Conservation (phyloP, 2,888 invertebrate species). For the Xestia ashworthii region DNA sequence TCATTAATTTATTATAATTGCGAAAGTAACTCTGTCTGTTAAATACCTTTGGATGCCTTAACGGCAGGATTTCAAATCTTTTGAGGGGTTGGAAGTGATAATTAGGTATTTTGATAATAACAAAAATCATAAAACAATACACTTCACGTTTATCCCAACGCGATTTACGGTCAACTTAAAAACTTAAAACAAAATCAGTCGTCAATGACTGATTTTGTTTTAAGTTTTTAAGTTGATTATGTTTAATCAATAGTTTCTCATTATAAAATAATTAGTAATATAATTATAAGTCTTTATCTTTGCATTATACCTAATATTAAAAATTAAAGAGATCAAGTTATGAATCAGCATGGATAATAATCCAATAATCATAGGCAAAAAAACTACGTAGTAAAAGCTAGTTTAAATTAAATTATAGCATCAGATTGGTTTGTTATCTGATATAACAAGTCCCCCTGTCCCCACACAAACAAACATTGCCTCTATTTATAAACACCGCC, state of each 20-base stretch:
- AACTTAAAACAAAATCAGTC: no score
- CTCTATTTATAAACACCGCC: constrained; percentile 27
- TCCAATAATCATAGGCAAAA: background rate
- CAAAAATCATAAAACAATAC: background rate
- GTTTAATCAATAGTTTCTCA: no score
- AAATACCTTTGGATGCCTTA: background rate
- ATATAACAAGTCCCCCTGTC: background rate
- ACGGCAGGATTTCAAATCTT: background rate
- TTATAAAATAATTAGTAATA: no score
- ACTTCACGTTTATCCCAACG: no score
- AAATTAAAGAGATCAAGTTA: background rate
- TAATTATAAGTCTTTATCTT: no score
- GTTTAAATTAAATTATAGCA: background rate
- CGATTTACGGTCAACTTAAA: no score
- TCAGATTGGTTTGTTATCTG: background rate
- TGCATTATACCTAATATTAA: no score
- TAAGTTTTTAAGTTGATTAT: no score
- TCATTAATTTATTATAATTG: background rate
- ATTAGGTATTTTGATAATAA: background rate
- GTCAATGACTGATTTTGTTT: no score
- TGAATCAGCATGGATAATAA: background rate
- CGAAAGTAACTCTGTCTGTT: background rate
- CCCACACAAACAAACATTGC: background rate
- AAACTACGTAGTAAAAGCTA: background rate
- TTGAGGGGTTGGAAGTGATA: background rate